Evolutionary conservation across 2,888 invertebrate genomes (phyloP).

Genomic region (Heteropelma amictum): DNA sequence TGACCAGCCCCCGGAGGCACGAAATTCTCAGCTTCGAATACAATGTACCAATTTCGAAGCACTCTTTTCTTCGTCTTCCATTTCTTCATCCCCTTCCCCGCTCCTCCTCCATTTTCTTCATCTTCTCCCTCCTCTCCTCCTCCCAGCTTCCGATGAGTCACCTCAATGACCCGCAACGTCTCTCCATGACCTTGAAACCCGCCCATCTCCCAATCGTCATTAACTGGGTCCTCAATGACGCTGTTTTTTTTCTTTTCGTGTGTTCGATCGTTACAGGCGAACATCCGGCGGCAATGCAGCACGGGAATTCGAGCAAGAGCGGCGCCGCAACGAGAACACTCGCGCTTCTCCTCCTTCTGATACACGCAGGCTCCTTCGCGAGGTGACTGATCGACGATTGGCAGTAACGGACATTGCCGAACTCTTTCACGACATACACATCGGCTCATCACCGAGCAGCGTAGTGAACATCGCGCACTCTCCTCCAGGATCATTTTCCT

Average conservation of each 20-base stretch:
- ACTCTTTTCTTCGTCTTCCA: no score
- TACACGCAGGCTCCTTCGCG: constrained; percentile 73
- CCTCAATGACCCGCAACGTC: neutral
- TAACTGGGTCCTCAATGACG: neutral
- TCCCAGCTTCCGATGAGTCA: no score
- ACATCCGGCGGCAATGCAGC: constrained; percentile 80
- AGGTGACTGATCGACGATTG: constrained; percentile 74
- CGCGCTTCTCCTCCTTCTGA: constrained; percentile 71
- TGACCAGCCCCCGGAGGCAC: no score
- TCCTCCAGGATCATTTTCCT: constrained; percentile 1
- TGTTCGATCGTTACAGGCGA: constrained; percentile 79
- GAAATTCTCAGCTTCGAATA: no score
- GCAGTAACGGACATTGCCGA: constrained; percentile 52
- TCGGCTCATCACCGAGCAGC: constrained; percentile 12
- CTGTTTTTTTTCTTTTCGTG: constrained; percentile 35
- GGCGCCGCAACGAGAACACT: constrained; percentile 73
- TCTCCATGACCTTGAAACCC: neutral
- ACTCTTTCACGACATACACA: constrained; percentile 25
- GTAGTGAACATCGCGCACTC: constrained; percentile 45
- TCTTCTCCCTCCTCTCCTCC: constrained; percentile 59
- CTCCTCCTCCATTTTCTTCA: no score
- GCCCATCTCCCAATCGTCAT: neutral
- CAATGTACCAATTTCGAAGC: no score
- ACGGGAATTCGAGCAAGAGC: constrained; percentile 78
- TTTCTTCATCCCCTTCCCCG: no score